phyloP scores from a whole-genome alignment of 2,797 vertebrate species.

The Amblyopsis hoosieri region DNA sequence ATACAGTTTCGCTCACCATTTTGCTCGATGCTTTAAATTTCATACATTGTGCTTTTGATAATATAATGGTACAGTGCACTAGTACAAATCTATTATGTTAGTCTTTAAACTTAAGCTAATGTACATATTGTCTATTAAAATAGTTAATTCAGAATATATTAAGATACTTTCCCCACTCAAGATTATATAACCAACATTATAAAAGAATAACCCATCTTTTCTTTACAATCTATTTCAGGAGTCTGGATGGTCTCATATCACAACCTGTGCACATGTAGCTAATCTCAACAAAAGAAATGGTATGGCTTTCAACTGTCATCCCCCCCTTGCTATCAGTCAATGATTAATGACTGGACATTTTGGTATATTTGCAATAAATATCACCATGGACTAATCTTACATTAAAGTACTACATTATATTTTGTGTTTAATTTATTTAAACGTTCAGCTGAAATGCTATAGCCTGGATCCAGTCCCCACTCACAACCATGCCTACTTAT shows the following conservation, averaged over 20 bases:
- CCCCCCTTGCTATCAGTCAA: conserved; percentile 23
- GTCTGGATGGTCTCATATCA: conserved; percentile 37
- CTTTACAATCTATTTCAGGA: conserved; percentile 36
- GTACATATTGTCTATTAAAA: conserved; percentile 77
- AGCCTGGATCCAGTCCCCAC: no score
- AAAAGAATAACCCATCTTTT: conserved; percentile 39
- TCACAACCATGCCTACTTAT: not conserved
- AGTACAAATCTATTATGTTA: conserved; percentile 72
- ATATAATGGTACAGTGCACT: conserved; percentile 65
- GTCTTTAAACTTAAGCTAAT: conserved; percentile 68
- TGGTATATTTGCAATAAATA: not conserved
- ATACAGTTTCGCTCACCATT: conserved; percentile 30
- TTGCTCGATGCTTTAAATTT: conserved; percentile 47
- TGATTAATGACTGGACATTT: no score
- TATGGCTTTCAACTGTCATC: conserved; percentile 68
- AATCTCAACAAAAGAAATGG: conserved; percentile 41
- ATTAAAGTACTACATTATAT: not conserved
- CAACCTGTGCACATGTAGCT: conserved; percentile 38
- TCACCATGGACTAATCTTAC: conserved; percentile 21
- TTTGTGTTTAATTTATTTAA: conserved; percentile 41
- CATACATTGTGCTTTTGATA: conserved; percentile 78
- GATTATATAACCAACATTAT: conserved; percentile 52
- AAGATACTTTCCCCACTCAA: conserved; percentile 60
- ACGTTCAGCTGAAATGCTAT: no score
- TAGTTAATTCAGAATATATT: conserved; percentile 68